Evolutionary conservation across 2,113 vertebrate species (phyloP).

Genomic region (Triplophysa dalaica): DNA sequence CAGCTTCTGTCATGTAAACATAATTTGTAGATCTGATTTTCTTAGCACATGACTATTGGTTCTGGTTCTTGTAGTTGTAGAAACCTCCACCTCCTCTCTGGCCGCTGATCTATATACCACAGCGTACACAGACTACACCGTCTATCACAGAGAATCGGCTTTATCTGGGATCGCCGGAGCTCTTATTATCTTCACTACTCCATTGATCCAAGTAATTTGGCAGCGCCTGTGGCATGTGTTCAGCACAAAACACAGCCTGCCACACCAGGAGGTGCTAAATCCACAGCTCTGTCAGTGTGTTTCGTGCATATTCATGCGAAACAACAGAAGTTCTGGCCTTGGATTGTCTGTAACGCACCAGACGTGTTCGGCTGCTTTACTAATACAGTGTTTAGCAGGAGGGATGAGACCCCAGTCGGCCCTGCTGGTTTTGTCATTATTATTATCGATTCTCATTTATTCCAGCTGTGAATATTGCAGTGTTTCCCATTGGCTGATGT

Average conservation of each 20-base stretch:
- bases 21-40: background rate
- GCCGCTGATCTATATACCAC: constrained; percentile 20
- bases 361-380: background rate
- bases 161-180: constrained; percentile 29
- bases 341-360: constrained; percentile 25
- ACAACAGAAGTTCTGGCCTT: constrained; percentile 21
- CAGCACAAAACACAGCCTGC: background rate
- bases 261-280: constrained; percentile 22
- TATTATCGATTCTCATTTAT: constrained; percentile 41
- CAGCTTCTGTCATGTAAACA: too few relatives aligned
- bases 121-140: constrained; percentile 1
- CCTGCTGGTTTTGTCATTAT: constrained; percentile 34
- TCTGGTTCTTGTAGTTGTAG: constrained; percentile 15
- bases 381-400: constrained; percentile 9
- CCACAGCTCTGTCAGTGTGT: constrained; percentile 30
- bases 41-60: background rate
- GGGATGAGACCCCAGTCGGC: constrained; percentile 13
- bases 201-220: constrained; percentile 40
- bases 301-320: constrained; percentile 20
- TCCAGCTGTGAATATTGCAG: constrained; percentile 37
- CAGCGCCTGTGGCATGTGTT: background rate
- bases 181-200: constrained; percentile 34
- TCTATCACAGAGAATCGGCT: constrained; percentile 32
- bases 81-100: background rate
- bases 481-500: background rate